Base-by-base conservation (phyloP, 2,113 vertebrate genomes). In the Ammospiza nelsoni region DNA sequence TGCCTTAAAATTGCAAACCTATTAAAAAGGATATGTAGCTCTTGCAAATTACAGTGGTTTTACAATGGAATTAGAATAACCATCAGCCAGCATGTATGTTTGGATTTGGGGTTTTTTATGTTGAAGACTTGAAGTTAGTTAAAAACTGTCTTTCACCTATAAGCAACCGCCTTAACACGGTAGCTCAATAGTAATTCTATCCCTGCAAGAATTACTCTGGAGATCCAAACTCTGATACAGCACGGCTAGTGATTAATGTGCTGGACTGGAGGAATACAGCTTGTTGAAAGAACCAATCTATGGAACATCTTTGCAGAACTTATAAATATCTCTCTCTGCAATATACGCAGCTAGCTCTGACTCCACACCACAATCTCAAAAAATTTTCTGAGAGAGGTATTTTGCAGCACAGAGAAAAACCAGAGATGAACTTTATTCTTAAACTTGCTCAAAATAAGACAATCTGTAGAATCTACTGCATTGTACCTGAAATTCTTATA, bases 391-490 rank as follows among this genome's bases (percentile, higher is more conserved):
- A 7, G 33, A 63, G 15, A 43, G 7, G 21, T 25, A 16, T 25
- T 68, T 49, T 5, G 2, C 19, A 86, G 51, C 5, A 79, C 41
- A 52, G 37, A 16, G 1, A 0, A 48, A 68, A 76, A 19, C 0
- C 39, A 31, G 15, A 33, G 2, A 12, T 46, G 15, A 55, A 90
- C 9, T 65, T 59, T 43, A 43, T 41, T 79, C 37, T 75, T 54
- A 63, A 72, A 48, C 20, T 52, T 43, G 4, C 33, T 86, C 33
- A 44, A 52, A 71, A 16, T 35, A 35, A 54, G 37, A 18, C 10
- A 13, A 19, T 44, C 18, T 21, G 12, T 11, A 63, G 43, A 71
- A 18, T 12, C 8, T 66, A 44, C n/a, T 57, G 48, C 61, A 27
- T 9, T 44, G 19, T 35, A 77, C 19, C 35, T 59, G 83, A 55